Evolutionary conservation across 2,888 invertebrate genomes (phyloP).

Genomic region (Lucinisca nassula): DNA sequence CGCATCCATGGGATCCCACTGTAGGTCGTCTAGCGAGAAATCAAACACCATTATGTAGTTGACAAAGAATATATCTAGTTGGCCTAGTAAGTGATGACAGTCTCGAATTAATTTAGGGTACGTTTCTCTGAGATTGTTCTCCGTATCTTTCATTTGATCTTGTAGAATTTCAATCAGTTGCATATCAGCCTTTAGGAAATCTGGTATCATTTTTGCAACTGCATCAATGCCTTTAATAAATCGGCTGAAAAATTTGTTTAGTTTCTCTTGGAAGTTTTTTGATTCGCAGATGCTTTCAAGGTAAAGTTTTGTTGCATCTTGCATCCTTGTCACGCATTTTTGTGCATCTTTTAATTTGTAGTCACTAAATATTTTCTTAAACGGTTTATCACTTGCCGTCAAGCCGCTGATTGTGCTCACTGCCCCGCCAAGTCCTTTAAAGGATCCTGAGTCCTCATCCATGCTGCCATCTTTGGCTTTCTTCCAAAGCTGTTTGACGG

Average conservation of each 20-base stretch:
- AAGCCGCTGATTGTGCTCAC: constrained; percentile 70
- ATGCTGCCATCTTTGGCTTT: constrained; percentile 64
- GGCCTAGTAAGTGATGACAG: constrained; percentile 69
- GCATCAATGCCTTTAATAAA: constrained; percentile 76
- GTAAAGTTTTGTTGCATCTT: constrained; percentile 71
- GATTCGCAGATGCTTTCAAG: constrained; percentile 73
- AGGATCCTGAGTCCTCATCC: constrained; percentile 54
- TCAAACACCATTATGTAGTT: constrained; percentile 80
- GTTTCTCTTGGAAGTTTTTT: constrained; percentile 64
- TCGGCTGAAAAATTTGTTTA: constrained; percentile 78
- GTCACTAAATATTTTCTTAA: constrained; percentile 74
- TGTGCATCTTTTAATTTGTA: constrained; percentile 63
- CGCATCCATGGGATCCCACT: constrained; percentile 67
- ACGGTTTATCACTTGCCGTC: constrained; percentile 62
- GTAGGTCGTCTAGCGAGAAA: constrained; percentile 74
- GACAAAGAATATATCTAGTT: constrained; percentile 81
- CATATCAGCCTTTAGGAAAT: constrained; percentile 81
- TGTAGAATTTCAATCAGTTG: constrained; percentile 75
- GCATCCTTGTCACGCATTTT: constrained; percentile 68
- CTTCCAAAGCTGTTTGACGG: constrained; percentile 74
- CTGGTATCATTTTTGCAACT: constrained; percentile 78
- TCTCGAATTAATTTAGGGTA: constrained; percentile 72
- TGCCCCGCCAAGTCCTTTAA: constrained; percentile 77
- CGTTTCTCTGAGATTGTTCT: constrained; percentile 69
- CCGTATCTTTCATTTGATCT: constrained; percentile 70